phyloP scores from a whole-genome alignment of 2,113 vertebrate genomes.

The Oryzias javanicus region DNA sequence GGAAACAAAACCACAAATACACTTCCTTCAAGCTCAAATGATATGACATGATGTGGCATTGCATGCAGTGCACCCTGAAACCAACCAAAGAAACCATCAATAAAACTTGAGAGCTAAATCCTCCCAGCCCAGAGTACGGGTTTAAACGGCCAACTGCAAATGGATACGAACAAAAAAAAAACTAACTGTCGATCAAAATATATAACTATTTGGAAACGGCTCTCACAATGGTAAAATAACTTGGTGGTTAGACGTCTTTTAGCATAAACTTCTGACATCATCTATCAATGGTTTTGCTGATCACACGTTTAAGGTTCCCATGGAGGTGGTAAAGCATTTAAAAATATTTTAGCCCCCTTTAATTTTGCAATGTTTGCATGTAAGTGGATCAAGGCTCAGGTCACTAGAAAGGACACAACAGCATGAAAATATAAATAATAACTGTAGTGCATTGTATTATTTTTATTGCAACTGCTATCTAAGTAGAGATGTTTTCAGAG shows the following conservation, averaged over 20 bases:
- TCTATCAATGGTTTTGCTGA: slow-evolving; percentile 7
- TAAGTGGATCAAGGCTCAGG: too few relatives aligned
- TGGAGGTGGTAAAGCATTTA: neutral
- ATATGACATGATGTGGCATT: slow-evolving; percentile 27
- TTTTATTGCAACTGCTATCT: too few relatives aligned
- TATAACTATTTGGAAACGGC: neutral
- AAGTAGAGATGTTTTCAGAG: too few relatives aligned
- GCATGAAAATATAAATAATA: too few relatives aligned
- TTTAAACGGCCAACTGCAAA: neutral
- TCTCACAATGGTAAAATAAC: neutral
- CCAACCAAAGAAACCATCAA: slow-evolving; percentile 1
- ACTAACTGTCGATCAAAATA: neutral
- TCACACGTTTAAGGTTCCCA: slow-evolving; percentile 8
- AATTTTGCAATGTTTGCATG: neutral
- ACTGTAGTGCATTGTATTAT: too few relatives aligned
- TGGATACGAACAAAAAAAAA: neutral
- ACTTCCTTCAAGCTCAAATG: slow-evolving; percentile 42
- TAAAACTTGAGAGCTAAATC: slow-evolving; percentile 11
- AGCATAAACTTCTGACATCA: slow-evolving; percentile 23
- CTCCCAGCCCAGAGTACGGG: neutral
- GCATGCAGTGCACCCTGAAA: slow-evolving; percentile 4
- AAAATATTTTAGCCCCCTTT: neutral
- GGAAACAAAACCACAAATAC: slow-evolving; percentile 46
- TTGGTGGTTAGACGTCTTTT: slow-evolving; percentile 2
- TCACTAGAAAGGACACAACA: too few relatives aligned